phyloP scores from a whole-genome alignment of 2,113 vertebrate genomes.

The Propithecus coquereli region DNA sequence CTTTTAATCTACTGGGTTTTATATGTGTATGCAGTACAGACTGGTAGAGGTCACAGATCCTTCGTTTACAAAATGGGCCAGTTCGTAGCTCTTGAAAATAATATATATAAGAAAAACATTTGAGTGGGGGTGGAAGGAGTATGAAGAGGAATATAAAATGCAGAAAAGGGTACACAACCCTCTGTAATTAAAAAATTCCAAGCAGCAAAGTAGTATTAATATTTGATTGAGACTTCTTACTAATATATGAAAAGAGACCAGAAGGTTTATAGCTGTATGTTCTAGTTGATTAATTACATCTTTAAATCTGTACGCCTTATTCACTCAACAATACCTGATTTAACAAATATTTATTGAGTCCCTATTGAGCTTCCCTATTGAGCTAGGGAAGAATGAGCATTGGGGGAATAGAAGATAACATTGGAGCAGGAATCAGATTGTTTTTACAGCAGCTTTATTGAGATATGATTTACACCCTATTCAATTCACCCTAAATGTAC shows the following conservation, averaged over 20 bases:
- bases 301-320: constrained; percentile 4
- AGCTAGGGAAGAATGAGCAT: not conserved
- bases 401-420: not conserved
- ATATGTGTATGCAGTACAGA: not conserved
- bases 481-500: not conserved
- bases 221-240: not conserved
- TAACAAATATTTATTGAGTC: not conserved
- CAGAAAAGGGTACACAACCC: not conserved
- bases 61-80: constrained; percentile 19
- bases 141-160: not conserved
- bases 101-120: not conserved
- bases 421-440: not conserved
- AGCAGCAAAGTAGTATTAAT: not conserved
- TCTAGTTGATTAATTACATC: not conserved
- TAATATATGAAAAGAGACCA: not conserved
- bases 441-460: not conserved
- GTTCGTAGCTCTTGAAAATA: not conserved
- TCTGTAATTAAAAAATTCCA: not conserved
- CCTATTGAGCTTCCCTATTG: too few species aligned
- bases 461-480: not conserved
- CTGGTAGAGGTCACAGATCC: constrained; percentile 9
- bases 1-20: constrained; percentile 54
- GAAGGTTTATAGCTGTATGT: not conserved
- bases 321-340: not conserved
- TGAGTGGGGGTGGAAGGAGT: not conserved